Percentiles rank a stretch among this genome's conserved stretches.
phyloP scores from a whole-genome alignment of 2,113 vertebrate species.

The Ophthalmolycus amberensis region DNA sequence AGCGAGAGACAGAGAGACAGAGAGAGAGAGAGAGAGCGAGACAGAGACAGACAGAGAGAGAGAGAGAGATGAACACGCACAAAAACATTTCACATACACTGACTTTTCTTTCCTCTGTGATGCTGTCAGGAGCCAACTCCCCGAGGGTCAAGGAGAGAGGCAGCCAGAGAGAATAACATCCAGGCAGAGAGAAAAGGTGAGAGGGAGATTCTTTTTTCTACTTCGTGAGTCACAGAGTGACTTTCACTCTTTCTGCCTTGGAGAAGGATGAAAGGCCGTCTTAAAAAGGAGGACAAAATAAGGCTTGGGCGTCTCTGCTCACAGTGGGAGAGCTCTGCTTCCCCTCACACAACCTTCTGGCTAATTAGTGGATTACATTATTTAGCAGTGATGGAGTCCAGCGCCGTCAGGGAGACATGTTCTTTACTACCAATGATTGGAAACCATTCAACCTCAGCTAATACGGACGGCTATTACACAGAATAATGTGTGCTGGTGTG shows the following conservation, averaged over 20 bases:
- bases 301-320: slow-evolving; percentile 57
- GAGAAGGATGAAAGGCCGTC: slow-evolving; percentile 54
- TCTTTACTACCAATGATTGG: slow-evolving; percentile 25
- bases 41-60: not conserved
- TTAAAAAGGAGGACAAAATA: slow-evolving; percentile 61
- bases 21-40: not conserved
- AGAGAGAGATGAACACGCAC: slow-evolving; percentile 38
- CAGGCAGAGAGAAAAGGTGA: slow-evolving; percentile 55
- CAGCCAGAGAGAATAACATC: slow-evolving; percentile 42
- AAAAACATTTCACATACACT: slow-evolving; percentile 64
- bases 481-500: slow-evolving; percentile 34
- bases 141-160: slow-evolving; percentile 13
- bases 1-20: not conserved
- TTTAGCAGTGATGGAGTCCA: slow-evolving; percentile 42
- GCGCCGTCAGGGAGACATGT: slow-evolving; percentile 11
- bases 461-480: slow-evolving; percentile 39
- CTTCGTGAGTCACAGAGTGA: slow-evolving; percentile 62
- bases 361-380: slow-evolving; percentile 68
- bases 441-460: slow-evolving; percentile 49
- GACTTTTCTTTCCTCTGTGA: slow-evolving; percentile 51
- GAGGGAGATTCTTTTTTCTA: slow-evolving; percentile 21
- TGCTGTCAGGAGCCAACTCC: slow-evolving; percentile 66
- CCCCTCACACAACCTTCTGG: slow-evolving; percentile 41
- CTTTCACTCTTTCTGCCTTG: slow-evolving; percentile 38
- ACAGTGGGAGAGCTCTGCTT: slow-evolving; percentile 36